Percentiles rank a stretch among this genome's conserved stretches.
phyloP scores from a whole-genome alignment of 2,888 invertebrate species.

The Metallyticus violacea region DNA sequence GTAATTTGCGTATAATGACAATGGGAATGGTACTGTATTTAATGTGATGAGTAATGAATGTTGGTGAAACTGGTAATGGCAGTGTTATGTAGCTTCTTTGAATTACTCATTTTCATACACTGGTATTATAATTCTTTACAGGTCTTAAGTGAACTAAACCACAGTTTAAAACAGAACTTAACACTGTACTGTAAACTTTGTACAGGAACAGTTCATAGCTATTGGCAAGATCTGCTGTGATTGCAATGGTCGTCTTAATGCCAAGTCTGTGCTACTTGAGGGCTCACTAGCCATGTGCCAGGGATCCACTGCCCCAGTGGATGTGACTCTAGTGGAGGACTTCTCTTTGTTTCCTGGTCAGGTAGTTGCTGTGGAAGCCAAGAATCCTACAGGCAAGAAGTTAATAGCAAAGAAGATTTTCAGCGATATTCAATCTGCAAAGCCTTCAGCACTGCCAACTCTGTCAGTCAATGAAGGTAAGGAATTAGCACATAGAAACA shows the following conservation, averaged over 20 bases:
- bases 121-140: no score
- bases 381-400: conserved; percentile 65
- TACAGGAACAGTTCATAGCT: conserved; percentile 49
- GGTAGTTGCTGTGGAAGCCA: conserved; percentile 70
- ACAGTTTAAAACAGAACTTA: no score
- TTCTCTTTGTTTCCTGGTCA: conserved; percentile 78
- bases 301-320: conserved; percentile 46
- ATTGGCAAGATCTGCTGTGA: conserved; percentile 75
- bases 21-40: no score
- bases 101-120: no score
- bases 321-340: conserved; percentile 53
- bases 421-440: conserved; percentile 52
- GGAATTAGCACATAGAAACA: no score
- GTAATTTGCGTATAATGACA: no score
- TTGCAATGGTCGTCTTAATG: conserved; percentile 67
- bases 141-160: no score
- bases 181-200: no score
- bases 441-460: conserved; percentile 46
- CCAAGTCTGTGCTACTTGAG: conserved; percentile 67
- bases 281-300: conserved; percentile 46
- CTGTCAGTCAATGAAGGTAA: neutral
- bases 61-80: no score
- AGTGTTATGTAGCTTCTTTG: no score
- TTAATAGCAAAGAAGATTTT: conserved; percentile 66
- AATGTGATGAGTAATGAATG: no score